Evolutionary conservation across 2,797 vertebrate genomes (phyloP).

Genomic region (Sus cebifrons): DNA sequence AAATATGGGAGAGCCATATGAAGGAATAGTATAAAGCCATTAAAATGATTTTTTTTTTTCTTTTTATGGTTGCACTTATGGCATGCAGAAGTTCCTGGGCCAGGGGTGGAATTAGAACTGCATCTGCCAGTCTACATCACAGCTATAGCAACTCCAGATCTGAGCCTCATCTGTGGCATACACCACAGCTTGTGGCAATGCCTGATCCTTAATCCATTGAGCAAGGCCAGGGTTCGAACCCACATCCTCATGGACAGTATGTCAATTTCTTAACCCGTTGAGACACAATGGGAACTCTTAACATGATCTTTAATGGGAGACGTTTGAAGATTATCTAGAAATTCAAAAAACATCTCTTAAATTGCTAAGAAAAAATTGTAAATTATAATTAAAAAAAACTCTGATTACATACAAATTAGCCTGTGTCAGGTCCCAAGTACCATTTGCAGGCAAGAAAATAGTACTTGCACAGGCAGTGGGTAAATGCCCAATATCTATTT

Average conservation of each 20-base stretch:
- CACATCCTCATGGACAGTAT: no score
- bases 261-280: no score
- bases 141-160: no score
- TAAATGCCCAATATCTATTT: background rate
- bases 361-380: background rate
- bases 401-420: background rate
- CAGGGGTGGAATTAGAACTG: no score
- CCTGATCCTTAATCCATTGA: no score
- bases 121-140: no score
- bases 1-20: background rate
- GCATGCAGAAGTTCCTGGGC: no score
- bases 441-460: rapidly evolving
- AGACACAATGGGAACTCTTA: no score
- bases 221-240: no score
- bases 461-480: rapidly evolving
- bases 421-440: background rate
- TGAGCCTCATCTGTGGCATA: no score
- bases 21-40: background rate
- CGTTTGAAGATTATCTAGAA: background rate
- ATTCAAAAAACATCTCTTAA: background rate
- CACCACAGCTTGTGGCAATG: no score
- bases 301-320: background rate
- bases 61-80: no score
- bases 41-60: background rate
- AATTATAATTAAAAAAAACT: rapidly evolving